Conservation (phyloP, 2,888 invertebrate genomes). For the Chloromyia formosa region DNA sequence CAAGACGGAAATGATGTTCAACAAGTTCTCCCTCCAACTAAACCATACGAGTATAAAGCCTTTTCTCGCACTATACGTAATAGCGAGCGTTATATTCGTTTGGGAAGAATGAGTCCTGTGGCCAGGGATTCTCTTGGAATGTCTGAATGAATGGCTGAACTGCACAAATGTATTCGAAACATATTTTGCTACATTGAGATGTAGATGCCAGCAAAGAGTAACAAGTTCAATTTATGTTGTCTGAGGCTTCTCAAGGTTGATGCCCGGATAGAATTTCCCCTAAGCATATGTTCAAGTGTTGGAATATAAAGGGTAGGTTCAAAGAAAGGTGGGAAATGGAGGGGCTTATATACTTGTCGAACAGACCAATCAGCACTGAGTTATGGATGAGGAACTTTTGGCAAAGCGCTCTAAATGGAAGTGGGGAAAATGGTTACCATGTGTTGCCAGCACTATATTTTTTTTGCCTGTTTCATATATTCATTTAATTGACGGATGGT, state of each 20-base stretch:
- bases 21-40: conserved; percentile 19
- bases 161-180: background rate
- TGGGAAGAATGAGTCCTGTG: background rate
- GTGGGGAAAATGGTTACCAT: too few species aligned
- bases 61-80: too few species aligned
- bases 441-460: too few species aligned
- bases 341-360: background rate
- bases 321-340: conserved; percentile 19
- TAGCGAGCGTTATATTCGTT: background rate
- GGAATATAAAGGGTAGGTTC: conserved; percentile 5
- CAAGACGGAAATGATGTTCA: conserved; percentile 10
- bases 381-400: too few species aligned
- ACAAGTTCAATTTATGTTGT: conserved; percentile 28
- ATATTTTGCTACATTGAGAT: background rate
- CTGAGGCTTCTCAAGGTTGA: conserved; percentile 38
- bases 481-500: too few species aligned
- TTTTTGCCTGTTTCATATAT: too few species aligned
- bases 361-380: too few species aligned
- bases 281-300: background rate
- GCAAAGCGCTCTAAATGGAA: too few species aligned
- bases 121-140: background rate
- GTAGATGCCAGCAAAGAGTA: conserved; percentile 6
- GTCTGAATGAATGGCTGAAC: conserved; percentile 5
- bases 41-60: background rate
- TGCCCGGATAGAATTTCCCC: conserved; percentile 10